These are phyloP conservation scores for Coregonus suidteri DNA, from an alignment of 2,797 vertebrate species.

Conservation along the genomic window DNA sequence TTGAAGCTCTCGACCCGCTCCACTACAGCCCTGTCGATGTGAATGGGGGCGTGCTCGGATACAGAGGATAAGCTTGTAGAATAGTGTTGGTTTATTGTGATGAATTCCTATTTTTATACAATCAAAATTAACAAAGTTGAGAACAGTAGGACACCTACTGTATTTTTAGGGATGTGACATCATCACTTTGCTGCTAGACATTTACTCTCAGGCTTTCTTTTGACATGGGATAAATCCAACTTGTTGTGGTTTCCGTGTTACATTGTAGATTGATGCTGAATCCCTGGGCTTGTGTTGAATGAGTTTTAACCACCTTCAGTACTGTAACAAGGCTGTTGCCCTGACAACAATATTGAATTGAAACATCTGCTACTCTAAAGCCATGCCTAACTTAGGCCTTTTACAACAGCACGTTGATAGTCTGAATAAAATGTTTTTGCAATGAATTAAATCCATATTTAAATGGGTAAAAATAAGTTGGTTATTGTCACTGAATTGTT, in stretches of 20 bases:
- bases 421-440: constrained; percentile 34
- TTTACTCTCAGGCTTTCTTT: neutral
- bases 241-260: neutral
- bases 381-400: constrained; percentile 10
- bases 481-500: constrained; percentile 21
- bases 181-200: neutral
- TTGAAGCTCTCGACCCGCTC: too few relatives aligned
- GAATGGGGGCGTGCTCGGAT: neutral
- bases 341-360: constrained; percentile 28
- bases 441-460: constrained; percentile 43
- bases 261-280: constrained; percentile 37
- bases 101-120: constrained; percentile 1
- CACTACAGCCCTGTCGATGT: too few relatives aligned
- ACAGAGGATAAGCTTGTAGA: constrained; percentile 33
- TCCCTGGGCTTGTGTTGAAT: constrained; percentile 46
- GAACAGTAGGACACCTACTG: neutral
- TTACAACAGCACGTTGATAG: constrained; percentile 27
- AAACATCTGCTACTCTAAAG: constrained; percentile 33
- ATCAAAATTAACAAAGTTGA: neutral
- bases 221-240: neutral
- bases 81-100: too few relatives aligned
- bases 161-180: neutral
- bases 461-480: constrained; percentile 42
- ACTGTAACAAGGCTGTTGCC: constrained; percentile 52
- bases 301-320: constrained; percentile 30